Base-by-base conservation (phyloP, 2,113 vertebrate species). In the Xiphophorus maculatus region DNA sequence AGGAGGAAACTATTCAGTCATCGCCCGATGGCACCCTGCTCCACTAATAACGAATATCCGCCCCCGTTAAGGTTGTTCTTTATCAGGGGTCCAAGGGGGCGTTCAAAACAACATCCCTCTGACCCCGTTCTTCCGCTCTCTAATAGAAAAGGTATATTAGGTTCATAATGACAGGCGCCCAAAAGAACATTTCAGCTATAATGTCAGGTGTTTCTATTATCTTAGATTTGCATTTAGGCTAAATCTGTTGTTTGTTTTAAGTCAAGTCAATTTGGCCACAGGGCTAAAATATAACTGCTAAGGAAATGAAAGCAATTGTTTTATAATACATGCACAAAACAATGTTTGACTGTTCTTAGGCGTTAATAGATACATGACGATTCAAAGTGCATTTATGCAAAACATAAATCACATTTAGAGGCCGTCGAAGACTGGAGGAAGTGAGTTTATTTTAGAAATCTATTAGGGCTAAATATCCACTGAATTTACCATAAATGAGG, bases 21-120 rank as follows among this genome's bases (percentile, higher is more conserved):
- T 32, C 69, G 0, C 33, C 54, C 8, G 28, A 60, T 25, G 75
- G 74, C 76, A 70, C 74, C 69, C 51, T 6, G 66, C 79, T 77
- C 79, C 1, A 67, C 64, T 87, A 83, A 90, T 88, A 73, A 89
- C 81, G 15, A 3, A 73, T 83, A 89, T 87, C 85, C 89, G 83
- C 85, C 87, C 74, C 71, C 67, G 63, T 63, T 69, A 33, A 67
- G 68, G 73, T 5, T 67, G 67, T 48, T 80, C 67, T 77, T 76
- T 79, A 70, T 48, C 72, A 81, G 77, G 75, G 83, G 89, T 58
- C 80, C 80, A 84, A 78, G 70, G 78, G 14, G 89, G 85, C 74
- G 73, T 77, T 54, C 68, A 92, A 87, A 91, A 90, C 91, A 92
- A 92, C 87, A 86, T 92, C 65, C 65, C 51, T 30, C 79, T 91